A percentile compares a stretch with the other conserved stretches of the same genome.
phyloP scores from a whole-genome alignment of 1,140 invertebrate genomes.

The Triops cancriformis region DNA sequence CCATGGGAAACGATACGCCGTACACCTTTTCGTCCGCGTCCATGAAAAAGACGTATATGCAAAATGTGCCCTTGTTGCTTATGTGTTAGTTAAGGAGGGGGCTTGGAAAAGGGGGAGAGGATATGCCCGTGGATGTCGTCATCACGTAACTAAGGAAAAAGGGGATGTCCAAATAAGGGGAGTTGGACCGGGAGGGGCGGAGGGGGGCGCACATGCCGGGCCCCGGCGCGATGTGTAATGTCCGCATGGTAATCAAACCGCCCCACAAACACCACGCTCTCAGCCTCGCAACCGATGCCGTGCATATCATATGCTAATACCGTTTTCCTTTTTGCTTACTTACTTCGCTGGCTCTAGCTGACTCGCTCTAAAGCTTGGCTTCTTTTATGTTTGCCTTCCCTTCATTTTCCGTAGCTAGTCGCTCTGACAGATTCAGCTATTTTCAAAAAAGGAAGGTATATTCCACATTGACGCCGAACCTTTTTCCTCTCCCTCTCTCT shows the following conservation, averaged over 20 bases:
- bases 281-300: slow-evolving; percentile 3
- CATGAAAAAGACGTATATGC: background rate
- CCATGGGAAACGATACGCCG: no score
- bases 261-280: slow-evolving; percentile 9
- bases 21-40: no score
- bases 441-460: slow-evolving; percentile 5
- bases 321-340: background rate
- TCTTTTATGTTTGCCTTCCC: background rate
- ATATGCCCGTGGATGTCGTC: slow-evolving; percentile 1
- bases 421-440: background rate
- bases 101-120: background rate
- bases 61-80: slow-evolving; percentile 6
- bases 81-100: background rate
- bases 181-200: background rate
- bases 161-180: slow-evolving; percentile 13
- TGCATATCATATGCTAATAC: slow-evolving; percentile 11
- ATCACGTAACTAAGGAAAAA: background rate
- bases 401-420: background rate
- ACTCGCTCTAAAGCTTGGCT: background rate
- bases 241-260: slow-evolving; percentile 12
- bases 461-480: background rate
- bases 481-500: background rate
- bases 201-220: slow-evolving; percentile 8
- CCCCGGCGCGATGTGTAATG: background rate
- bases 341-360: background rate